A percentile compares a stretch with the other conserved stretches of the same genome.
Conservation (phyloP, 92 coral and sea anemone genomes). For the Bergia puertoricense region DNA sequence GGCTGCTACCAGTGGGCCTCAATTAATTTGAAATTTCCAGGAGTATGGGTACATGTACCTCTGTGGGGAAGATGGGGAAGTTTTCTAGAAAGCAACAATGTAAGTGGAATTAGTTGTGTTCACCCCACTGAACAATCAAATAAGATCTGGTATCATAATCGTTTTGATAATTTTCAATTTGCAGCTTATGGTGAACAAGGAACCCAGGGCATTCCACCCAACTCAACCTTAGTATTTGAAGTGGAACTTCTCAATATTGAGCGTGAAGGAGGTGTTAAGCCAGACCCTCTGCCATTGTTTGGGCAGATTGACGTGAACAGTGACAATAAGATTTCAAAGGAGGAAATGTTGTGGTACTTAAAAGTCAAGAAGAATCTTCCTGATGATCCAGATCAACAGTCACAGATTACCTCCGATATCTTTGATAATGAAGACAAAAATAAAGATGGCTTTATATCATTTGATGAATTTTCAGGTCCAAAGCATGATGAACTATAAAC, state of each 20-base stretch:
- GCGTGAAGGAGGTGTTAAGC: slow-evolving; percentile 26
- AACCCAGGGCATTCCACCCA: slow-evolving; percentile 19
- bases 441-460: slow-evolving; percentile 33
- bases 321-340: not conserved
- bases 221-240: slow-evolving; percentile 34
- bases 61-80: too few relatives aligned
- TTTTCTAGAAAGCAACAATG: too few relatives aligned
- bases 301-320: slow-evolving; percentile 18
- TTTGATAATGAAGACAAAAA: slow-evolving; percentile 34
- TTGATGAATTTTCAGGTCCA: slow-evolving; percentile 46
- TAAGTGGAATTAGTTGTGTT: too few relatives aligned
- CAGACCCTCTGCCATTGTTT: slow-evolving; percentile 23
- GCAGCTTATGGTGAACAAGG: slow-evolving; percentile 41
- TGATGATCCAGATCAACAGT: slow-evolving; percentile 16
- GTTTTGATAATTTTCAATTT: not conserved
- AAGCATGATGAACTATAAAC: slow-evolving; percentile 39
- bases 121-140: not conserved
- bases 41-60: too few relatives aligned
- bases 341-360: slow-evolving; percentile 31
- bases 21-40: too few relatives aligned
- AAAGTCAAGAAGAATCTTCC: not conserved
- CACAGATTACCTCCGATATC: slow-evolving; percentile 9
- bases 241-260: slow-evolving; percentile 37
- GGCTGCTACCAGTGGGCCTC: too few relatives aligned
- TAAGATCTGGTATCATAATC: not conserved